A percentile compares a stretch with the other conserved stretches of the same genome.
Evolutionary conservation across 2,888 invertebrate genomes (phyloP).

Genomic region (Sisyra nigra): DNA sequence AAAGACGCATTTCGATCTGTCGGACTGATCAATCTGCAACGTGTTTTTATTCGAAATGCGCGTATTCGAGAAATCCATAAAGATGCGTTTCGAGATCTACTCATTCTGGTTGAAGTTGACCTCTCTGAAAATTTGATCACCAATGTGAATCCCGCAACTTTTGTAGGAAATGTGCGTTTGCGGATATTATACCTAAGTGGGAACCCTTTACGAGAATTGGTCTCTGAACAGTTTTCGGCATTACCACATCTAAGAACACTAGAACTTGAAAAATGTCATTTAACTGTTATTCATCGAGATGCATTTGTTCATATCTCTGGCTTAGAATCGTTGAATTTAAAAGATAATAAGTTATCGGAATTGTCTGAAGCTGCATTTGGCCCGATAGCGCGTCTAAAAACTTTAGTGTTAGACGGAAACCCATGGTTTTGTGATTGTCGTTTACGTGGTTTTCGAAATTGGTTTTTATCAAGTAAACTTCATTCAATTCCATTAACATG

Average conservation of each 20-base stretch:
- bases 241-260: slow-evolving; percentile 66
- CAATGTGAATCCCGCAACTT: slow-evolving; percentile 60
- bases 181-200: slow-evolving; percentile 63
- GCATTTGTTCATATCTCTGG: slow-evolving; percentile 61
- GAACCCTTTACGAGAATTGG: slow-evolving; percentile 60
- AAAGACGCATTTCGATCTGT: slow-evolving; percentile 64
- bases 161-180: slow-evolving; percentile 69
- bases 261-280: slow-evolving; percentile 63
- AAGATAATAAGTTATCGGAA: slow-evolving; percentile 61
- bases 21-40: slow-evolving; percentile 69
- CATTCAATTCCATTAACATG: slow-evolving; percentile 60
- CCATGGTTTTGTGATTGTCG: slow-evolving; percentile 86
- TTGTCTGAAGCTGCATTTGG: slow-evolving; percentile 49
- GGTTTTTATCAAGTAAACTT: slow-evolving; percentile 66
- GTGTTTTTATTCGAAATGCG: slow-evolving; percentile 61
- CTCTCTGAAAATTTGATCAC: slow-evolving; percentile 67
- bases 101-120: slow-evolving; percentile 75
- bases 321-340: slow-evolving; percentile 60
- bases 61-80: slow-evolving; percentile 59
- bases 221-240: slow-evolving; percentile 64
- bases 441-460: slow-evolving; percentile 64
- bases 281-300: slow-evolving; percentile 56
- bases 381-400: slow-evolving; percentile 62
- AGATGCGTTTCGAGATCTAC: slow-evolving; percentile 74
- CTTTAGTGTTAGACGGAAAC: slow-evolving; percentile 66